These are phyloP conservation scores for Sphaerophoria taeniata DNA, from an alignment of 2,888 invertebrate genomes.

Conservation along the genomic window DNA sequence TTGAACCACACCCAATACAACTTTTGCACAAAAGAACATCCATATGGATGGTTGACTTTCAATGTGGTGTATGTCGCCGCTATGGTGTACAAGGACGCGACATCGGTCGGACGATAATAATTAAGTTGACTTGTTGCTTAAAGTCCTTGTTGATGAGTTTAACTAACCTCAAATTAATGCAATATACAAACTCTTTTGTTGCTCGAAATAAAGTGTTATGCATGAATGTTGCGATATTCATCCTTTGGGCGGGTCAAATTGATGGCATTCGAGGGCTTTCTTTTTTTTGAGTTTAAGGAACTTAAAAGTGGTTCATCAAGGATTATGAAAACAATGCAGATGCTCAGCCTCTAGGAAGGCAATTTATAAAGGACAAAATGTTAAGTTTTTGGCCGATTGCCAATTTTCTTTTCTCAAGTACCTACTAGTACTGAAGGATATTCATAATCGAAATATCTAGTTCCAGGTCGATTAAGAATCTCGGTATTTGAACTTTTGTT, in stretches of 20 bases:
- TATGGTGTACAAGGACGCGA: neutral
- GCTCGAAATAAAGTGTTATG: constrained; percentile 1
- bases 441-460: constrained; percentile 18
- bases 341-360: constrained; percentile 5
- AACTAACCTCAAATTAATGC: constrained; percentile 37
- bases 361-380: constrained; percentile 14
- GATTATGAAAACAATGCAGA: neutral
- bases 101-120: constrained; percentile 8
- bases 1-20: constrained; percentile 33
- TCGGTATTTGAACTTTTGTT: neutral
- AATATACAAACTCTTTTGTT: constrained; percentile 41
- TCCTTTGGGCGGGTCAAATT: constrained; percentile 3
- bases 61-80: neutral
- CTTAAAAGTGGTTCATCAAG: neutral
- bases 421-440: constrained; percentile 1
- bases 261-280: neutral
- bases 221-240: neutral
- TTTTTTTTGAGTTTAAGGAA: neutral
- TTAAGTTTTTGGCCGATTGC: constrained; percentile 46
- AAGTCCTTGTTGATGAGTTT: constrained; percentile 20
- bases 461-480: constrained; percentile 17
- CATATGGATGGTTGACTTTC: constrained; percentile 19
- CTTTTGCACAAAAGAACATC: neutral
- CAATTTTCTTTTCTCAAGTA: constrained; percentile 41
- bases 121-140: constrained; percentile 50